Evolutionary conservation across 1,140 invertebrate genomes (phyloP).

Genomic region (Monochamus saltuarius): DNA sequence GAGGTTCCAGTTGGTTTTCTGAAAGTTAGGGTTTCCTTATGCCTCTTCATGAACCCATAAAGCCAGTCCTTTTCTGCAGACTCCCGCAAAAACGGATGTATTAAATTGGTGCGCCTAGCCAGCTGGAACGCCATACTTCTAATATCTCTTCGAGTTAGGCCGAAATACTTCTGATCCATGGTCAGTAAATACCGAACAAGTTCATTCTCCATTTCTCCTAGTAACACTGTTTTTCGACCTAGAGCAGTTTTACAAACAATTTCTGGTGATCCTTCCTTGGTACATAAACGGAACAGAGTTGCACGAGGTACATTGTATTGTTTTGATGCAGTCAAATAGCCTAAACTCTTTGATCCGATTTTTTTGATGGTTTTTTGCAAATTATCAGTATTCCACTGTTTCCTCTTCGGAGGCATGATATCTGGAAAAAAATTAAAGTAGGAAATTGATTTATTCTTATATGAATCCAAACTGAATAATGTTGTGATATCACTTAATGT

Average conservation of each 20-base stretch:
- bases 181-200: conserved; percentile 5
- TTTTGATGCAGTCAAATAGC: conserved; percentile 7
- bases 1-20: conserved; percentile 8
- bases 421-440: no score
- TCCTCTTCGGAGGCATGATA: neutral
- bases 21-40: no score
- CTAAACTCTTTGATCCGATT: neutral
- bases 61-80: conserved; percentile 15
- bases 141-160: conserved; percentile 16
- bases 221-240: neutral
- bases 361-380: conserved; percentile 4
- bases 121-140: conserved; percentile 21
- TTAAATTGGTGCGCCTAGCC: conserved; percentile 5
- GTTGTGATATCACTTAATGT: no score
- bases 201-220: neutral
- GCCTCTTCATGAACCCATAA: conserved; percentile 4
- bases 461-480: no score
- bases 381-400: neutral
- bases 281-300: no score
- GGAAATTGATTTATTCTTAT: no score
- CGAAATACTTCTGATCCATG: conserved; percentile 17
- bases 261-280: neutral
- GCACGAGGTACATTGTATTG: neutral
- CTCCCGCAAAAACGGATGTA: conserved; percentile 15
- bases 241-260: neutral